These are phyloP conservation scores for Rhombomys opimus DNA, from an alignment of 2,113 vertebrate species.

Conservation along the genomic window DNA sequence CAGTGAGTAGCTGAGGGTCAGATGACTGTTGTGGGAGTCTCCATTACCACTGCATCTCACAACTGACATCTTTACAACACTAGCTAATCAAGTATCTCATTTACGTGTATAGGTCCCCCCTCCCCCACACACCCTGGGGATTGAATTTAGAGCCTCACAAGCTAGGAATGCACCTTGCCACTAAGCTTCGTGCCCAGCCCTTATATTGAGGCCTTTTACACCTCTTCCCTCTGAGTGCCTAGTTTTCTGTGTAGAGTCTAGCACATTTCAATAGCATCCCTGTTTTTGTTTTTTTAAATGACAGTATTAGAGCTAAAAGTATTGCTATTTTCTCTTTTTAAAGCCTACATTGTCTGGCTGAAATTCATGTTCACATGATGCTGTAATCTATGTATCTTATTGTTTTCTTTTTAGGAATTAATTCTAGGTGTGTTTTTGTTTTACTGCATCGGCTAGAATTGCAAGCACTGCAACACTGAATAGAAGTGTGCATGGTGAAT, in stretches of 20 bases:
- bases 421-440: background rate
- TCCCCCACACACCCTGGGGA: background rate
- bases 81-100: background rate
- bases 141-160: background rate
- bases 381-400: background rate
- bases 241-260: background rate
- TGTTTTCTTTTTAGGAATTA: background rate
- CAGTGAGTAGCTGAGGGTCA: background rate
- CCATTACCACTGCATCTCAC: no score
- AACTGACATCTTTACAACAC: background rate
- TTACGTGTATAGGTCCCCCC: background rate
- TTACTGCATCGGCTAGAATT: background rate
- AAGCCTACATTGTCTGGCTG: background rate
- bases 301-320: background rate
- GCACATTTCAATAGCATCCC: background rate
- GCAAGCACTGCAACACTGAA: no score
- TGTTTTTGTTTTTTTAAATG: background rate
- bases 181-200: background rate
- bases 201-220: background rate
- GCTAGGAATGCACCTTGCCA: background rate
- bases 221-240: background rate
- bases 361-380: background rate
- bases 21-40: background rate
- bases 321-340: background rate
- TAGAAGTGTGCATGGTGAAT: background rate